These are phyloP conservation scores for Cladopsammia gracilis DNA, from an alignment of 64 coral and sea anemone genomes.

Conservation along the genomic window DNA sequence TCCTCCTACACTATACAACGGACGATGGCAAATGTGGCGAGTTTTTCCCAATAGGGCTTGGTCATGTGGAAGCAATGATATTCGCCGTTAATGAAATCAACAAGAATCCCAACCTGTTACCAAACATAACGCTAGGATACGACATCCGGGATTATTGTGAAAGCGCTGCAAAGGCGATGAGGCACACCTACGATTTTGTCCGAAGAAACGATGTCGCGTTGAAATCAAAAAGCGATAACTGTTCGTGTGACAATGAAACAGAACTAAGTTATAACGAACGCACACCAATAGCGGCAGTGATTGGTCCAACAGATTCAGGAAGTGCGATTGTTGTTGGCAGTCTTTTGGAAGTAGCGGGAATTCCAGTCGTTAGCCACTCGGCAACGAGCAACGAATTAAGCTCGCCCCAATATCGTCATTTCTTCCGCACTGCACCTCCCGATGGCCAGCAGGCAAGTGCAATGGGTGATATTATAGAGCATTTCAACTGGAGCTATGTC, in stretches of 20 bases:
- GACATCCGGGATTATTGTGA: constrained; percentile 65
- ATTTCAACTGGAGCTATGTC: constrained; percentile 65
- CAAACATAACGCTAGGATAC: constrained; percentile 51
- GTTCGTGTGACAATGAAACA: not conserved
- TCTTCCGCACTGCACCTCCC: constrained; percentile 60
- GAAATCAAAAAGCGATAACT: not conserved
- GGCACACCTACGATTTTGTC: constrained; percentile 23
- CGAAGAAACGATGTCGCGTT: not conserved
- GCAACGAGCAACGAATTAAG: constrained; percentile 74
- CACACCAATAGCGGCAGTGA: constrained; percentile 36
- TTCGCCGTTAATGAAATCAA: constrained; percentile 76
- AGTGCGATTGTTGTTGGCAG: constrained; percentile 21
- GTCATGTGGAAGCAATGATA: constrained; percentile 78
- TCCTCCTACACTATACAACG: constrained; percentile 48
- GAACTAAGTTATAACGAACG: not conserved
- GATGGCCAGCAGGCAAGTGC: constrained; percentile 58
- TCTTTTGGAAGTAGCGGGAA: constrained; percentile 14
- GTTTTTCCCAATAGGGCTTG: constrained; percentile 57
- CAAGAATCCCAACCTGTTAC: constrained; percentile 23
- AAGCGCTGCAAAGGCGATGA: constrained; percentile 41
- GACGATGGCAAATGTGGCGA: constrained; percentile 51
- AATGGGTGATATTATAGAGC: constrained; percentile 67
- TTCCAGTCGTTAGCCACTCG: constrained; percentile 46
- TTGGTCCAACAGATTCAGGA: constrained; percentile 56
- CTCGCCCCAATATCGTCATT: constrained; percentile 31